These are phyloP conservation scores for Acrobasis consociella DNA, from an alignment of 2,888 invertebrate species.

Conservation along the genomic window DNA sequence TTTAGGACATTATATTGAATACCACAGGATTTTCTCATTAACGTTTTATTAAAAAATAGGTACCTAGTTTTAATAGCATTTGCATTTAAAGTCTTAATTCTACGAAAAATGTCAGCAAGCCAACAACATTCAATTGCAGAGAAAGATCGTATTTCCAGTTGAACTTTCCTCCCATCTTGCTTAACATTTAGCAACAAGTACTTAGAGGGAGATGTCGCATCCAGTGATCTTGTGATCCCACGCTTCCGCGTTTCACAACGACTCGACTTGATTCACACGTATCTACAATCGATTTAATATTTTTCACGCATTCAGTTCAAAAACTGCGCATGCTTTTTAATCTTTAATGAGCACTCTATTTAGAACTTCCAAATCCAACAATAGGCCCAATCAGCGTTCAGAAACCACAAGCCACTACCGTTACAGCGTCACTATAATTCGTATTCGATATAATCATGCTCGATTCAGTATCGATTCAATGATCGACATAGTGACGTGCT, in stretches of 20 bases:
- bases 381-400: conserved; percentile 68
- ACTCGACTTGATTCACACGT: conserved; percentile 15
- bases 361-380: conserved; percentile 50
- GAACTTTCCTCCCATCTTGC: conserved; percentile 20
- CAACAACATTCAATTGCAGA: conserved; percentile 12
- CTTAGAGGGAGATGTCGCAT: conserved; percentile 17
- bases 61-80: background rate
- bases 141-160: conserved; percentile 16
- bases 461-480: conserved; percentile 66
- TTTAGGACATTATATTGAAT: too few relatives aligned
- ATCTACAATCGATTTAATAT: conserved; percentile 28
- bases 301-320: conserved; percentile 26
- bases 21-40: too few relatives aligned
- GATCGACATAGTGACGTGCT: conserved; percentile 73
- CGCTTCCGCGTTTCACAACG: conserved; percentile 22
- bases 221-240: conserved; percentile 17
- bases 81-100: conserved; percentile 10
- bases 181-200: conserved; percentile 18
- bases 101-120: conserved; percentile 18
- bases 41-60: too few relatives aligned
- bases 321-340: conserved; percentile 33
- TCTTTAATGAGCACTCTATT: conserved; percentile 54
- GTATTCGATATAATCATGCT: conserved; percentile 63
- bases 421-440: conserved; percentile 40
- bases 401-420: conserved; percentile 65